Base-by-base conservation (phyloP, 2,888 invertebrate genomes). In the Notocelia uddmanniana region DNA sequence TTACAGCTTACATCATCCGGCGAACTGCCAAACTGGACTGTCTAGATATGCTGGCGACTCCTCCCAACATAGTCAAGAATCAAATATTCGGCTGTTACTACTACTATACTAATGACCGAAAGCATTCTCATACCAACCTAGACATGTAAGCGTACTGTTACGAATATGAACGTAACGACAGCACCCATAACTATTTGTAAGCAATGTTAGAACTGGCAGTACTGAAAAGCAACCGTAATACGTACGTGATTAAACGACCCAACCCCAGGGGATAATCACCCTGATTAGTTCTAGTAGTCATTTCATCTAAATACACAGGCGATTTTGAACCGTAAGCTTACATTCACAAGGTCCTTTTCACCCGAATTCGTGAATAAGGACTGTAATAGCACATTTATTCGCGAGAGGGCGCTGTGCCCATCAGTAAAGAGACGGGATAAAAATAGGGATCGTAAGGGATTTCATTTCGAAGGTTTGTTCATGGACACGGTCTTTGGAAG, bases 221-320 rank as follows among this genome's bases (percentile, higher is more conserved):
- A 37, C 54, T 64, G 63, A 63, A n/a, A 63, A 52, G 63, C 26
- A 26, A 54, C 48, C 31, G 50, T 63, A 64, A 37, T 64, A 64
- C n/a, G 62, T 18, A 55, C 26, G 52, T 34, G 54, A 60, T 71
- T 41, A 60, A 71, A 60, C 66, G 66, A 10, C 19, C 8, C 50
- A 50, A 21, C 59, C 66, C 71, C 66, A 15, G 71, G 71, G 71
- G 54, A 60, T 71, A 71, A 71, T 67, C 66, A 67, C 59, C 41
- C 71, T 71, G 71, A 71, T 71, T 71, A 71, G 71, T 59, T 71
- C 59, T 54, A 34, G 45, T 59, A 52, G 37, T 6, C 23, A 10
- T 54, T 26, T 64, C 52, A 54, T 15, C 34, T 19, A 21, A 19
- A 45, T n/a, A 45, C 26, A n/a, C 55, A 26, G n/a, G n/a, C 52